phyloP scores from a whole-genome alignment of 2,797 vertebrate genomes.

The Microtus californicus region DNA sequence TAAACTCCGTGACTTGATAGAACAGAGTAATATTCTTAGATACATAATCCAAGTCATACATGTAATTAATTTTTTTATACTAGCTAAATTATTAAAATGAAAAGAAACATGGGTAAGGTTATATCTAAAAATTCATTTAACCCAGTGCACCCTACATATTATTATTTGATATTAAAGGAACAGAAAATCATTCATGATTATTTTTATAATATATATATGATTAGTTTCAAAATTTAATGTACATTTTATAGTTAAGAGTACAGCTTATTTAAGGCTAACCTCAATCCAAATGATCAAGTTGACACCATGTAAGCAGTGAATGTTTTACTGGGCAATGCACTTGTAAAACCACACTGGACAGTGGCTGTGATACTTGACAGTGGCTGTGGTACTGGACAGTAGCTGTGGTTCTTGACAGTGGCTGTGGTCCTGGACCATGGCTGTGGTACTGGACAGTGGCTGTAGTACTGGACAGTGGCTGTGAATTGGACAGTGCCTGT shows the following conservation, averaged over 20 bases:
- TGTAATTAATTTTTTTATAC: neutral
- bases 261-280: neutral
- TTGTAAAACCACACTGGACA: neutral
- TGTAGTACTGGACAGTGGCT: neutral
- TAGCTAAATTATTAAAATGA: constrained; percentile 2
- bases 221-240: neutral
- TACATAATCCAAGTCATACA: neutral
- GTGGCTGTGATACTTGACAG: neutral
- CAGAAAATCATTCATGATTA: neutral
- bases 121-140: constrained; percentile 3
- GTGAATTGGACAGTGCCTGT: no score
- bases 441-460: neutral
- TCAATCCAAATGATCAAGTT: neutral
- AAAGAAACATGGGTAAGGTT: neutral
- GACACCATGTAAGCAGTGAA: neutral
- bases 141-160: neutral
- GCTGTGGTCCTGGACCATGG: neutral
- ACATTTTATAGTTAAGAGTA: neutral
- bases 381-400: neutral
- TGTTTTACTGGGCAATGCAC: neutral
- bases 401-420: neutral
- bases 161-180: constrained; percentile 11
- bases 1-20: neutral
- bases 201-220: neutral
- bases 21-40: neutral